Percentiles rank a stretch among this genome's conserved stretches.
These are phyloP conservation scores for Acronicta aceris DNA, from an alignment of 2,888 invertebrate species.

Conservation along the genomic window DNA sequence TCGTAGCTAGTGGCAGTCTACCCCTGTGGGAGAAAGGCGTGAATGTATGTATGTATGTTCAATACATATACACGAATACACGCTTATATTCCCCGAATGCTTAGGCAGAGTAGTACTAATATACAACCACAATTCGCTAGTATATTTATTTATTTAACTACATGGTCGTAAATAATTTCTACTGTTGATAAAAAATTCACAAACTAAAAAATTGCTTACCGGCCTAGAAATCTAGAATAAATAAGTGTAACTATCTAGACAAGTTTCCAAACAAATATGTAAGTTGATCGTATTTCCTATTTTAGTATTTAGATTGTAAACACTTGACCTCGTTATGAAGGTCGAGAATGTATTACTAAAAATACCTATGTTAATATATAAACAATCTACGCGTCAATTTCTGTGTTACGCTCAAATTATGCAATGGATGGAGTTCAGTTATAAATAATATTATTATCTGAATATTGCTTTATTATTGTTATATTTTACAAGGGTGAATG, in stretches of 20 bases:
- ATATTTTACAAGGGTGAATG: background rate
- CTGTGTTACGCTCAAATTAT: slow-evolving; percentile 8
- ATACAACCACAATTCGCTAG: too few relatives aligned
- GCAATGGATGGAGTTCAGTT: slow-evolving; percentile 9
- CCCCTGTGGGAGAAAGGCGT: too few relatives aligned
- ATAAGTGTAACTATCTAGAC: background rate
- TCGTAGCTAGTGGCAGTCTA: too few relatives aligned
- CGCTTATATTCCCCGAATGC: too few relatives aligned
- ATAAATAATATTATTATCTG: background rate
- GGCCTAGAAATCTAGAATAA: too few relatives aligned
- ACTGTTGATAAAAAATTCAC: too few relatives aligned
- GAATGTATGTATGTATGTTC: too few relatives aligned
- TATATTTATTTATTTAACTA: too few relatives aligned
- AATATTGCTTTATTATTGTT: background rate
- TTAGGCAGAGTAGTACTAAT: too few relatives aligned
- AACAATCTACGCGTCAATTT: slow-evolving; percentile 36
- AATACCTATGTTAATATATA: slow-evolving; percentile 3
- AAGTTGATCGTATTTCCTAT: slow-evolving; percentile 1
- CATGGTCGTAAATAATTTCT: background rate
- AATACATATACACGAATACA: too few relatives aligned
- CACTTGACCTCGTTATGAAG: slow-evolving; percentile 13
- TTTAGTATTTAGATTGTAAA: slow-evolving; percentile 3
- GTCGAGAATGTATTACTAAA: slow-evolving; percentile 1
- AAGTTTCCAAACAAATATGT: slow-evolving; percentile 2
- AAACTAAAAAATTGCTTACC: too few relatives aligned